Evolutionary conservation across 2,113 vertebrate species (phyloP).

Genomic region (Chinchilla lanigera): DNA sequence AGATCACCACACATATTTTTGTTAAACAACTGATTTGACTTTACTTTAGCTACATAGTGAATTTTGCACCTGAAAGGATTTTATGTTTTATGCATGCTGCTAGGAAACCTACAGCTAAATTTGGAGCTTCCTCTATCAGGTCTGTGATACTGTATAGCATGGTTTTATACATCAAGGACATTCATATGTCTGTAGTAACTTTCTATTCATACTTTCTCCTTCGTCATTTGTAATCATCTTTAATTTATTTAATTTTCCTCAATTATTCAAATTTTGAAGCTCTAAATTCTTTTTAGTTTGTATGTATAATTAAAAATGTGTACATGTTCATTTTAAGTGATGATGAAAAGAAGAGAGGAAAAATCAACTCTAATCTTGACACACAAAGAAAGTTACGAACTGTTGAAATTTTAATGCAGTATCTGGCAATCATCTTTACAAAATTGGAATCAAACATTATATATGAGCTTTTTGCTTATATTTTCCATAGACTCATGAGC

Average conservation of each 20-base stretch:
- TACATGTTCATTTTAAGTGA: slow-evolving; percentile 10
- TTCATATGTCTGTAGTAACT: background rate
- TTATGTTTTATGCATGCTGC: background rate
- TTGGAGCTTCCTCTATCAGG: background rate
- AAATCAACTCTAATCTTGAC: background rate
- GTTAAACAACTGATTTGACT: slow-evolving; percentile 29
- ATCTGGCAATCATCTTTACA: background rate
- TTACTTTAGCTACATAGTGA: background rate
- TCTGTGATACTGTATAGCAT: accelerated
- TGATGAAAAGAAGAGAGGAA: slow-evolving; percentile 2
- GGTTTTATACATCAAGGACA: background rate
- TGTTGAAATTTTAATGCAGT: background rate
- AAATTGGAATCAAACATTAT: background rate
- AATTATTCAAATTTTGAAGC: slow-evolving; percentile 42
- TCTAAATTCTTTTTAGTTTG: background rate
- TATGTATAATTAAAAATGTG: background rate
- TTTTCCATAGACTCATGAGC: background rate
- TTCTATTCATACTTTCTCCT: background rate
- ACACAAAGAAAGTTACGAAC: background rate
- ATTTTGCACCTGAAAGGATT: background rate
- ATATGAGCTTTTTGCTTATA: background rate
- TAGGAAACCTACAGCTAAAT: background rate
- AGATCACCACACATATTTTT: background rate
- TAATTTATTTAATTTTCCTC: slow-evolving; percentile 20
- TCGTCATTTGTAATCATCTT: slow-evolving; percentile 11